These are phyloP conservation scores for Corythoichthys haematopterus DNA, from an alignment of 2,113 vertebrate species.

Conservation along the genomic window DNA sequence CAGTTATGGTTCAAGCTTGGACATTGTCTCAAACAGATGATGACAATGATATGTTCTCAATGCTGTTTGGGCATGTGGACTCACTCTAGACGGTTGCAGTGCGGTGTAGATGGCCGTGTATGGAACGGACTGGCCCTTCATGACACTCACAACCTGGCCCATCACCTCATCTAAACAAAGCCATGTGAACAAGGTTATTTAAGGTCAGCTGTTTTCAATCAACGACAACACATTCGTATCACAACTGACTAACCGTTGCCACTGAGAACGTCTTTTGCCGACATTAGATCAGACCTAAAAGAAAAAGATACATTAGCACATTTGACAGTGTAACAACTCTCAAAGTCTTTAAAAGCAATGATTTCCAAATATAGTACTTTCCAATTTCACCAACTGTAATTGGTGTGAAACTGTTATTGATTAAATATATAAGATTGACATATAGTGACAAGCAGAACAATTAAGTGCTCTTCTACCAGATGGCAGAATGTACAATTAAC, in stretches of 20 bases:
- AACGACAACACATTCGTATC: background rate
- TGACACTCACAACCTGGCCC: constrained; percentile 81
- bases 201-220: background rate
- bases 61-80: background rate
- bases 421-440: too few species aligned
- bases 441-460: background rate
- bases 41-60: background rate
- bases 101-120: constrained; percentile 83
- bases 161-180: constrained; percentile 78
- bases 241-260: constrained; percentile 79
- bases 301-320: background rate
- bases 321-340: background rate
- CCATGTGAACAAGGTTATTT: background rate
- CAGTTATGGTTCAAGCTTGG: too few species aligned
- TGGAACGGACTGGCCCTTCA: constrained; percentile 78
- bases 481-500: background rate
- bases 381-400: too few species aligned
- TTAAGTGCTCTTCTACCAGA: background rate
- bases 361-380: background rate
- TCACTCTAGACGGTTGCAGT: constrained; percentile 77
- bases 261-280: constrained; percentile 78
- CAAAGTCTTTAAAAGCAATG: background rate
- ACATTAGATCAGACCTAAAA: constrained; percentile 78
- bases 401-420: too few species aligned
- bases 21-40: too few species aligned